Base-by-base conservation (phyloP, 2,888 invertebrate genomes). In the Caenorhabditis doughertyi region DNA sequence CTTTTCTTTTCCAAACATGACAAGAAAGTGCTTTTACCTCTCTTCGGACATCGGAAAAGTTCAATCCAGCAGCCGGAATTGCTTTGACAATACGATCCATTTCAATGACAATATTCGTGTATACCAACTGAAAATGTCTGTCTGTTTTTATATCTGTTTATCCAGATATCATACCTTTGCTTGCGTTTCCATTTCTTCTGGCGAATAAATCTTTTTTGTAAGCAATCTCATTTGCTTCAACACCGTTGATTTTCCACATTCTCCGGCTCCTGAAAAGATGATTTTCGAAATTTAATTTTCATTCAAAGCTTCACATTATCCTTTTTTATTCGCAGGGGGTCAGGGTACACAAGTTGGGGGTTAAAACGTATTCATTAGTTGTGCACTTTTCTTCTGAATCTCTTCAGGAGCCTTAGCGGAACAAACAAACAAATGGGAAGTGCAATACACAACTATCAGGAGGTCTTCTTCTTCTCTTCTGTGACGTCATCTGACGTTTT, bases 171-270 rank as follows among this genome's bases (percentile, higher is more conserved):
- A 18, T 49, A 83, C 82, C 74, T 83, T 83, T 21, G 76, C 81
- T 65, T 85, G 86, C 27, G 79, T 71, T 0, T 74, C 68, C 39
- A 85, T 35, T 25, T 88, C 88, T 1, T 84, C 89, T 16, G 82
- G 83, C 1, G 87, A 83, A 81, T 87, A 91, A 5, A 81, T 84
- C 62, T 90, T 89, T 55, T 84, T 84, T 67, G 91, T 90, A 3
- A 91, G 81, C 25, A 90, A 88, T 73, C 90, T 72, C 91, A 91
- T 91, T 42, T 91, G 91, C 67, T 91, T 91, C 53, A 91, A 81
- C 3, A 91, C 86, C 27, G 91, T 91, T 49, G 87, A 87, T 73
- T 91, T 91, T 56, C 90, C 90, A 47, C 89, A 89, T 84, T 90
- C 90, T 81, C 90, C 90, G 65, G 90, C 89, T 5, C 90, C 90